Conservation (phyloP, 35 echinoderm and acorn worm genomes). For the Apostichopus parvimensis region DNA sequence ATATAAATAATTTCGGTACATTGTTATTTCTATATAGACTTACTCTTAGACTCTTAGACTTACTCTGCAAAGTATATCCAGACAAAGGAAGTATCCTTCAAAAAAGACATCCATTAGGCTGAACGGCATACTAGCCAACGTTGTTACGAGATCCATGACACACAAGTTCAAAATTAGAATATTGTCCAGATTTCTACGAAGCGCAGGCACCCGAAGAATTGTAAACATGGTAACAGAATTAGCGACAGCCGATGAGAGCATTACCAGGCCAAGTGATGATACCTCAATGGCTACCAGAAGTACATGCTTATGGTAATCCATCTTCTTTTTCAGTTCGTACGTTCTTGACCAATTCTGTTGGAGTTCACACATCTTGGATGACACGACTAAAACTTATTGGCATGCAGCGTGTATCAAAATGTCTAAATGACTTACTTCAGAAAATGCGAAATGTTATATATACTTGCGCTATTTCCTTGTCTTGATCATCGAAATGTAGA, state of each 20-base stretch:
- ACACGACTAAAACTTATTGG: too few species aligned
- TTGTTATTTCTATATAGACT: too few species aligned
- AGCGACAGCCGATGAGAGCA: neutral
- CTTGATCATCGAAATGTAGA: too few species aligned
- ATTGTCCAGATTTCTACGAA: neutral
- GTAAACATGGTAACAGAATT: neutral
- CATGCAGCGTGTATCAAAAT: too few species aligned
- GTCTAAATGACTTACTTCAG: too few species aligned
- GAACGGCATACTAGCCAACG: neutral
- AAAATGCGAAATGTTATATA: too few species aligned
- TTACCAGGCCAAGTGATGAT: neutral
- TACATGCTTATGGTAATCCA: too few species aligned
- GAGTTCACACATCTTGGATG: too few species aligned
- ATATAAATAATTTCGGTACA: too few species aligned
- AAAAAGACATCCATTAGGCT: neutral
- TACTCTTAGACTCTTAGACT: neutral
- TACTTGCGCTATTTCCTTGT: too few species aligned
- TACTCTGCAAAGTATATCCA: neutral
- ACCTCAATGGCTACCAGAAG: neutral
- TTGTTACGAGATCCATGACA: neutral
- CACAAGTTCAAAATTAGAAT: neutral
- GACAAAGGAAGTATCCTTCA: neutral
- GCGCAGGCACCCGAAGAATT: neutral
- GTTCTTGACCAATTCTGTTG: neutral
- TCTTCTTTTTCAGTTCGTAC: too few species aligned